A percentile compares a stretch with the other conserved stretches of the same genome.
Evolutionary conservation across 2,888 invertebrate genomes (phyloP).

Genomic region (Drosophila rellima): DNA sequence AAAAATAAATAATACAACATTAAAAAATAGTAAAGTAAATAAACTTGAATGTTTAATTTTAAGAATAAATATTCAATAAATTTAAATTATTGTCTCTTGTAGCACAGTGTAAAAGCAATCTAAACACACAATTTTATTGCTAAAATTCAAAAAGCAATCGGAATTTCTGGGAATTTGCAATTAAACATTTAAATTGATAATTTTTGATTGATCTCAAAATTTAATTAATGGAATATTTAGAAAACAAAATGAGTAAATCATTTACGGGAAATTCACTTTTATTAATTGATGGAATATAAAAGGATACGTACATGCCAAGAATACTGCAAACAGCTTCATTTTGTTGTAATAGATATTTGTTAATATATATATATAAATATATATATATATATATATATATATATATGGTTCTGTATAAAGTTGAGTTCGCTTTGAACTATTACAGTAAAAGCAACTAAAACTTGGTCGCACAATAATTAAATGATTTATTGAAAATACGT

Average conservation of each 20-base stretch:
- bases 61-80: not conserved
- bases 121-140: not conserved
- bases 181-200: conserved; percentile 2
- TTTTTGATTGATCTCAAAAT: not conserved
- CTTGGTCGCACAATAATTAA: conserved; percentile 53
- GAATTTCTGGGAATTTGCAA: conserved; percentile 31
- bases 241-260: not conserved
- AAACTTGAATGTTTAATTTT: not conserved
- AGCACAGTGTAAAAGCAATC: conserved; percentile 16
- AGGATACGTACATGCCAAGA: conserved; percentile 78
- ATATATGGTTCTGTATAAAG: conserved; percentile 22
- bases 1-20: not conserved
- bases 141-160: not conserved
- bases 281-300: not conserved
- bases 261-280: not conserved
- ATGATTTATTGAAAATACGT: conserved; percentile 48
- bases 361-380: conserved; percentile 11
- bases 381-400: conserved; percentile 25
- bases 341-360: conserved; percentile 33
- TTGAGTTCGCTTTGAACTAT: conserved; percentile 40
- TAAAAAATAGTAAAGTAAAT: not conserved
- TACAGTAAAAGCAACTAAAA: conserved; percentile 31
- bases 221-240: not conserved
- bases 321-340: conserved; percentile 81
- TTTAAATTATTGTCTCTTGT: not conserved